phyloP scores from a whole-genome alignment of 2,113 vertebrate species.

The Leiothrix lutea region DNA sequence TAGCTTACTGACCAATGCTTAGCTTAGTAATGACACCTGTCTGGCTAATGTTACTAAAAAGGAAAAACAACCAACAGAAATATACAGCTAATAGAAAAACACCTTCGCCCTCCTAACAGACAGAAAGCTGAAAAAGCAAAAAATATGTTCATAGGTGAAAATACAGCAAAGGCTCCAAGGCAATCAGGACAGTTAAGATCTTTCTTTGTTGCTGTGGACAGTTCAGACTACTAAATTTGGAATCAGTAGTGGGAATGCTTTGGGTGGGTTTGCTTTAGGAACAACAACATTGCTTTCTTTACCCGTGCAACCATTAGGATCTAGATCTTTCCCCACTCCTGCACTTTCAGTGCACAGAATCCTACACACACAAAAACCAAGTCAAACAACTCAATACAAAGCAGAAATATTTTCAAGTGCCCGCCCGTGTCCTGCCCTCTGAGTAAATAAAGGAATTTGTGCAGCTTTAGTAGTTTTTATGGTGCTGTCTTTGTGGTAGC shows the following conservation, averaged over 20 bases:
- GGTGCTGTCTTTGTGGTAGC: neutral
- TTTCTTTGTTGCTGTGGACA: neutral
- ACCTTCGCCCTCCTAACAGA: neutral
- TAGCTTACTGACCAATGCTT: neutral
- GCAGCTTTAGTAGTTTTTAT: neutral
- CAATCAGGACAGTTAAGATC: neutral
- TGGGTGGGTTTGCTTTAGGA: neutral
- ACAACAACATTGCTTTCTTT: neutral
- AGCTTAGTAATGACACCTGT: neutral
- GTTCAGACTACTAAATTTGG: neutral
- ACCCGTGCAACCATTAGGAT: neutral
- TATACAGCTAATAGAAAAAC: neutral
- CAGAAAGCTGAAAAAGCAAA: neutral
- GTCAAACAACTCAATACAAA: neutral
- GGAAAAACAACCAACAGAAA: neutral
- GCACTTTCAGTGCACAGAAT: neutral
- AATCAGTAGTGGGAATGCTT: neutral
- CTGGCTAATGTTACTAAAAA: neutral
- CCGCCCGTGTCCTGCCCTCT: neutral
- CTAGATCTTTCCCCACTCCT: neutral
- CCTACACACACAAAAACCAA: neutral
- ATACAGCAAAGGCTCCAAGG: neutral
- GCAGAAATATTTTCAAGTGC: neutral
- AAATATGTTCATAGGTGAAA: neutral
- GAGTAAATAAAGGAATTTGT: neutral